phyloP scores from a whole-genome alignment of 2,888 invertebrate species.

The Clunio marinus region DNA sequence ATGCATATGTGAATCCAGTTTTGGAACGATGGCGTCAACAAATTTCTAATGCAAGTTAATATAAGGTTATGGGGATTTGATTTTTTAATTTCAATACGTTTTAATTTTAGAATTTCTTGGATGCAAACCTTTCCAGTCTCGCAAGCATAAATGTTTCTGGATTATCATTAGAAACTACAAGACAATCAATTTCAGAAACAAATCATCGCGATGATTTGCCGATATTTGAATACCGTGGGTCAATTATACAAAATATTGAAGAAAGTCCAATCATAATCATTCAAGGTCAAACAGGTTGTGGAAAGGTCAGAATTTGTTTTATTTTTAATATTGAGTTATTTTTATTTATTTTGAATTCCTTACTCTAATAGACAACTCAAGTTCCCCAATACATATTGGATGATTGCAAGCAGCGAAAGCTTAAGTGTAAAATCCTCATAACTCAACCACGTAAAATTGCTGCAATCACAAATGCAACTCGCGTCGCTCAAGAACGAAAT shows the following conservation, averaged over 20 bases:
- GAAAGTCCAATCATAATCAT: conserved; percentile 68
- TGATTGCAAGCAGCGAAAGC: conserved; percentile 59
- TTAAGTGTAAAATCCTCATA: conserved; percentile 79
- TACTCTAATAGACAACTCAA: conserved; percentile 21
- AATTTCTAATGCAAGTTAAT: too few species aligned
- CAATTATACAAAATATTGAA: conserved; percentile 65
- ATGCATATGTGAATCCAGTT: too few species aligned
- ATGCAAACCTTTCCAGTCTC: too few species aligned
- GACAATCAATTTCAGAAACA: too few species aligned
- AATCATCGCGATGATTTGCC: conserved; percentile 46
- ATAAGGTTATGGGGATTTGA: too few species aligned
- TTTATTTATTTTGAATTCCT: neutral
- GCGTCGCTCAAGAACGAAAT: conserved; percentile 77
- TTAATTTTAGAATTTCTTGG: too few species aligned
- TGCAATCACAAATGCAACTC: conserved; percentile 80
- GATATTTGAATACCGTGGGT: conserved; percentile 45
- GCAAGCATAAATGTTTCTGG: too few species aligned
- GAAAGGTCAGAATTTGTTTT: conserved; percentile 57
- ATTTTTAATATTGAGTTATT: neutral
- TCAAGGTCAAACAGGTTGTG: conserved; percentile 92
- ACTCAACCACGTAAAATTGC: conserved; percentile 94
- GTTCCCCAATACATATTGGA: conserved; percentile 93
- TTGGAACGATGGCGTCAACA: too few species aligned
- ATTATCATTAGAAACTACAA: neutral
- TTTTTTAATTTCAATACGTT: too few species aligned